Evolutionary conservation across 2,113 vertebrate genomes (phyloP).

Genomic region (Steatornis caripensis): DNA sequence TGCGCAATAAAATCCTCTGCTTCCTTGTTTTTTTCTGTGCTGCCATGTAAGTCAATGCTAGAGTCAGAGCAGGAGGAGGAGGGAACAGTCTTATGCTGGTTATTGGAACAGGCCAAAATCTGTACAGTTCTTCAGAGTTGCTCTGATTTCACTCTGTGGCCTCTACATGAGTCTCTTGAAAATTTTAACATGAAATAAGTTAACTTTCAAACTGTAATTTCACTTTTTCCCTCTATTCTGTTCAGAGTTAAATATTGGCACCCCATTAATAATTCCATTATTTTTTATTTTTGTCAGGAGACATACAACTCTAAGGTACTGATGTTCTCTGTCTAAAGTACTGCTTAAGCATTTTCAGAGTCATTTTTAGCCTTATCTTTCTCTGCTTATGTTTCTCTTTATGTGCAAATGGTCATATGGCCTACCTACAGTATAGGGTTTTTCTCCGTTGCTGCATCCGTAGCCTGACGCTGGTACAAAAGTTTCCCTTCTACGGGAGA

Average conservation of each 20-base stretch:
- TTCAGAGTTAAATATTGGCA: background rate
- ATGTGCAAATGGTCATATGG: background rate
- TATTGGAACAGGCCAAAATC: background rate
- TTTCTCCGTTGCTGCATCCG: background rate
- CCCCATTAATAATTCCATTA: background rate
- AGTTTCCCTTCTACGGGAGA: background rate
- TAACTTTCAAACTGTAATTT: background rate
- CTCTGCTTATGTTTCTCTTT: background rate
- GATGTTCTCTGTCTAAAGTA: background rate
- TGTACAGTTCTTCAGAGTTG: background rate
- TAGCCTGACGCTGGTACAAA: background rate
- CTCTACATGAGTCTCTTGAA: background rate
- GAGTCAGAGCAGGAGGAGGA: background rate
- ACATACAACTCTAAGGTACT: background rate
- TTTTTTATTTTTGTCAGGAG: background rate
- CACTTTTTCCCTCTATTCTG: background rate
- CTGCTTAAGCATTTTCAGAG: background rate
- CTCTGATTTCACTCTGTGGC: background rate
- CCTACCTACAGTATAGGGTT: background rate
- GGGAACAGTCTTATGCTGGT: background rate
- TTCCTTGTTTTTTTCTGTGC: background rate
- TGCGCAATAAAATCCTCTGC: background rate
- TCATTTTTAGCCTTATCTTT: background rate
- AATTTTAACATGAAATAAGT: background rate
- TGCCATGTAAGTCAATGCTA: background rate